Base-by-base conservation (phyloP, 2,113 vertebrate genomes). In the Lutjanus erythropterus region DNA sequence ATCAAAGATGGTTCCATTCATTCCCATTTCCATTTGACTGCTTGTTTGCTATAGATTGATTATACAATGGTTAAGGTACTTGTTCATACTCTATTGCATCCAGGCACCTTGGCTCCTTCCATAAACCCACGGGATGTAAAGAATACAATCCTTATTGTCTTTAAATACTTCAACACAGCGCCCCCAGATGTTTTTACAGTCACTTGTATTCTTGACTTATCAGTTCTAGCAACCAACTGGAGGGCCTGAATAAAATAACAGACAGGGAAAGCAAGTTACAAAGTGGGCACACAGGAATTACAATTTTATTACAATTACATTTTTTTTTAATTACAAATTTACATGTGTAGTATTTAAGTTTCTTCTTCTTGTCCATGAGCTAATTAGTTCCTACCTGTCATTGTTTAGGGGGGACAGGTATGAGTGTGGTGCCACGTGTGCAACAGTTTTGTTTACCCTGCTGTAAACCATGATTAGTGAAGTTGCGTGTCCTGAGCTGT, bases 101-200 rank as follows among this genome's bases (percentile, higher is more conserved):
- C 50, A 18, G 21, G 41, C 18, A 19, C 58, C 33, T 46, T 69
- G 41, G 42, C 68, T 71, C 23, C 12, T 25, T 47, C n/a, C 16
- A 31, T 53, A 53, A 52, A 47, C 44, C 55, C 33, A 37, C 39
- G 12, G 10, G 37, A 78, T 37, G n/a, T 44, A 53, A 60, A 72
- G 18, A 77, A 53, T 60, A 18, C 14, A 19, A 71, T 44, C 52
- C 14, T 8, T 66, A 61, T 29, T 0, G 44, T 64, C 25, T 75
- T n/a, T 56, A 23, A 18, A n/a, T 27, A 27, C 14, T 49, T 60
- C 4, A 64, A 16, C 42, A 50, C n/a, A 33, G 56, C 33, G 21
- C 19, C 19, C 27, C 16, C 6, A 15, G 58, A 46, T 29, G 12
- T 27, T 70, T 65, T 64, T 9, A 44, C 41, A 18, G 27, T 58